Conservation (phyloP, 2,797 vertebrate genomes). For the Melanotaenia parkinsoni region DNA sequence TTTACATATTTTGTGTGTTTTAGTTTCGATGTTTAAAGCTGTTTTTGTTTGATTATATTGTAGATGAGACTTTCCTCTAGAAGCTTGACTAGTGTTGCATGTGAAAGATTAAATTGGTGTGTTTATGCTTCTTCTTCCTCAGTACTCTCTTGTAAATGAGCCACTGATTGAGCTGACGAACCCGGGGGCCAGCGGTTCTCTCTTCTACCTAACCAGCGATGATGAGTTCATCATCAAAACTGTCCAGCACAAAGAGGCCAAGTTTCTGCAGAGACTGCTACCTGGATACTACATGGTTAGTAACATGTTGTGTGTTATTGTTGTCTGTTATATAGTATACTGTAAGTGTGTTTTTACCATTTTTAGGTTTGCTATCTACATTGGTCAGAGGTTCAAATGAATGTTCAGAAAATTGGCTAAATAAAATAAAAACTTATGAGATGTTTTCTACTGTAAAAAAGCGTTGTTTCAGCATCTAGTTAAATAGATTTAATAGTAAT, state of each 20-base stretch:
- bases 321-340: not conserved
- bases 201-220: slow-evolving; percentile 97
- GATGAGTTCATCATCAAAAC: slow-evolving; percentile 99
- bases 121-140: slow-evolving; percentile 37
- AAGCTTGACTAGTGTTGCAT: not conserved
- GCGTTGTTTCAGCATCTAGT: not conserved
- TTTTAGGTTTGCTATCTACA: not conserved
- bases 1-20: slow-evolving; percentile 6
- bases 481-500: not conserved
- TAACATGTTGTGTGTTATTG: not conserved
- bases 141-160: slow-evolving; percentile 97
- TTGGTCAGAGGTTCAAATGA: not conserved
- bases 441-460: not conserved
- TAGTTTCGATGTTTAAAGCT: slow-evolving; percentile 11
- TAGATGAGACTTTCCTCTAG: not conserved
- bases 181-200: slow-evolving; percentile 95
- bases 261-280: slow-evolving; percentile 97
- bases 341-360: not conserved
- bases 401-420: not conserved
- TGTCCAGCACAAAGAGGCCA: slow-evolving; percentile 98
- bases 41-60: slow-evolving; percentile 9
- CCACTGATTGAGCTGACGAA: slow-evolving; percentile 96
- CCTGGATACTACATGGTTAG: slow-evolving; percentile 99
- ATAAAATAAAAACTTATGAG: not conserved
- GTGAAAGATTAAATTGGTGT: slow-evolving; percentile 19